Evolutionary conservation across 2,888 invertebrate genomes (phyloP).

Genomic region (Polylopha cassiicola): DNA sequence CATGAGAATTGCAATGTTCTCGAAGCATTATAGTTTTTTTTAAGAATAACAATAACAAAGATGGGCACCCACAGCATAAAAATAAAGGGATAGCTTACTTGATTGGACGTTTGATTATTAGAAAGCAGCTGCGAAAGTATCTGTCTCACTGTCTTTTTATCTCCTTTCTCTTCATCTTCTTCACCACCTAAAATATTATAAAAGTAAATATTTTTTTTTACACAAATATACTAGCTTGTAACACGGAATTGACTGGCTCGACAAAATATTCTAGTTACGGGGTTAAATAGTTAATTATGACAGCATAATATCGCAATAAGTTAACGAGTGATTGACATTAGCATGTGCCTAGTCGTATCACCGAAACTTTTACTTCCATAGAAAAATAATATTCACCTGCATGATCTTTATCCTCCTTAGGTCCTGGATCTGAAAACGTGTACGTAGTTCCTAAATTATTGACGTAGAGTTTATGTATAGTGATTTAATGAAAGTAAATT

Average conservation of each 20-base stretch:
- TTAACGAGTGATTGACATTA: no score
- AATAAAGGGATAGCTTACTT: slow-evolving; percentile 38
- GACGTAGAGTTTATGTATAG: neutral
- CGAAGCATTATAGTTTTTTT: no score
- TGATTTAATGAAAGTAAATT: no score
- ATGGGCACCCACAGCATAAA: neutral
- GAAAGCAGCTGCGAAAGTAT: slow-evolving; percentile 66
- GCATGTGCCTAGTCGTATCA: no score
- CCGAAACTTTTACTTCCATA: no score
- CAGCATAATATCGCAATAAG: no score
- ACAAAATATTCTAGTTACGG: no score
- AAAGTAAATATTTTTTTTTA: no score
- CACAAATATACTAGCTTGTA: no score
- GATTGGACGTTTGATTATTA: slow-evolving; percentile 66
- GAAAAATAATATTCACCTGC: slow-evolving; percentile 36
- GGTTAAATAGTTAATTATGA: no score
- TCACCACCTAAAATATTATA: slow-evolving; percentile 38
- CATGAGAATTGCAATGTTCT: no score
- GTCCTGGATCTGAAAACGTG: slow-evolving; percentile 43
- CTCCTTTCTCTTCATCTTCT: slow-evolving; percentile 69
- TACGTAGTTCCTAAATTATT: slow-evolving; percentile 46
- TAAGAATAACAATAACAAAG: neutral
- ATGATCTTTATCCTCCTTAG: slow-evolving; percentile 51
- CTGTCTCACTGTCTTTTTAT: slow-evolving; percentile 69
- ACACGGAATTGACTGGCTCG: no score